These are phyloP conservation scores for Agonopterix alstromeriana DNA, from an alignment of 2,888 invertebrate species.

Conservation along the genomic window DNA sequence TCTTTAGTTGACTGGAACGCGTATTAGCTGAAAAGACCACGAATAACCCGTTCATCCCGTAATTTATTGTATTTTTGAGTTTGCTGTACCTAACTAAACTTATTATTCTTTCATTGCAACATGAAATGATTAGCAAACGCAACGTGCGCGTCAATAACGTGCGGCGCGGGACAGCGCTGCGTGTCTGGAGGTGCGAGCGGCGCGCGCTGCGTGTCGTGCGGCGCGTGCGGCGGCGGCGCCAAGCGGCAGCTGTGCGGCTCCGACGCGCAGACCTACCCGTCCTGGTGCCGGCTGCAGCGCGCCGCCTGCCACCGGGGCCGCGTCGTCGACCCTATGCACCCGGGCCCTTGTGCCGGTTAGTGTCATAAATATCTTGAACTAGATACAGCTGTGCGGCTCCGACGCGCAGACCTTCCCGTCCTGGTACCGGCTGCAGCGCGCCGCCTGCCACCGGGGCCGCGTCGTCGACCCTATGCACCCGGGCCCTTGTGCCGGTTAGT, in stretches of 20 bases:
- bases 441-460: slow-evolving; percentile 83
- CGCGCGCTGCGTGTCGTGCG: slow-evolving; percentile 58
- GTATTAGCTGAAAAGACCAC: too few relatives aligned
- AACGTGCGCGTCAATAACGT: slow-evolving; percentile 49
- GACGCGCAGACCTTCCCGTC: slow-evolving; percentile 85
- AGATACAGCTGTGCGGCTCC: slow-evolving; percentile 83
- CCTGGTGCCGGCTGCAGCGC: slow-evolving; percentile 88
- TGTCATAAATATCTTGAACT: too few relatives aligned
- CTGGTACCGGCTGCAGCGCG: slow-evolving; percentile 88
- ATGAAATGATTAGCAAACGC: slow-evolving; percentile 47
- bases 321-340: slow-evolving; percentile 83
- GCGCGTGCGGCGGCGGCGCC: slow-evolving; percentile 46
- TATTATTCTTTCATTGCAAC: background rate
- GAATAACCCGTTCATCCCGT: too few relatives aligned
- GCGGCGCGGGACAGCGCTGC: slow-evolving; percentile 59
- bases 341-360: slow-evolving; percentile 78
- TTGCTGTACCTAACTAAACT: too few relatives aligned
- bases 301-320: slow-evolving; percentile 84
- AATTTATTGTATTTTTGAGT: too few relatives aligned
- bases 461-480: slow-evolving; percentile 84
- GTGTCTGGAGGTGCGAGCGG: slow-evolving; percentile 56
- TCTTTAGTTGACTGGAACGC: too few relatives aligned
- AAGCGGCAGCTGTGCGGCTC: slow-evolving; percentile 80
- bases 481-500: slow-evolving; percentile 77
- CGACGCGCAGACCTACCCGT: slow-evolving; percentile 84